Conservation (phyloP, 2,797 vertebrate genomes). For the Potorous gilbertii region DNA sequence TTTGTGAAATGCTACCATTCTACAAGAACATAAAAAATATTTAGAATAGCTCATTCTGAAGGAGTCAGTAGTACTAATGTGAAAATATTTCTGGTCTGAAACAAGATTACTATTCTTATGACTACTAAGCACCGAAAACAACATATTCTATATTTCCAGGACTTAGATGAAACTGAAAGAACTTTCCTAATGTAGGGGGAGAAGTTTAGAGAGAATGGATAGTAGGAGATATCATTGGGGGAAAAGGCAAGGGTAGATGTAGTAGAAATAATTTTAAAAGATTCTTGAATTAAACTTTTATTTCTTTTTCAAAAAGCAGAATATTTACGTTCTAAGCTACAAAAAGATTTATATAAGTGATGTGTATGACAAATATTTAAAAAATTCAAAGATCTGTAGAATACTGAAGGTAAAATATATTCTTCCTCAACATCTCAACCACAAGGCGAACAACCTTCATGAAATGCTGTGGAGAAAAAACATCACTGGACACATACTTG, state of each 20-base stretch:
- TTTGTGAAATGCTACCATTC: not conserved
- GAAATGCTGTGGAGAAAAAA: not conserved
- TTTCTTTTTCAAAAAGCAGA: not conserved
- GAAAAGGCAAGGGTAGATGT: not conserved
- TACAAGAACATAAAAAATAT: rapidly evolving
- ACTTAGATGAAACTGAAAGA: not conserved
- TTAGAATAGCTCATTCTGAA: not conserved
- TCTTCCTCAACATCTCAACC: not conserved
- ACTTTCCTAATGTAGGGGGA: not conserved
- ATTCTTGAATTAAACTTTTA: not conserved
- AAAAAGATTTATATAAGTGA: not conserved
- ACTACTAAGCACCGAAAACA: not conserved
- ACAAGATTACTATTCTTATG: not conserved
- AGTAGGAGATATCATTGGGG: not conserved
- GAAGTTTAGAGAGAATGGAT: not conserved
- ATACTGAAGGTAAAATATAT: not conserved
- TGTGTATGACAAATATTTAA: not conserved
- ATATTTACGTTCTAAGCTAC: not conserved
- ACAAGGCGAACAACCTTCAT: not conserved
- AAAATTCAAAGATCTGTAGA: not conserved
- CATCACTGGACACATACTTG: not conserved
- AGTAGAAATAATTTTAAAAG: not conserved
- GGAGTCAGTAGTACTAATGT: not conserved
- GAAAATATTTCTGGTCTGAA: not conserved
- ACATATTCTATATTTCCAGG: not conserved